These are phyloP conservation scores for Hippasteria phrygiana DNA, from an alignment of 53 echinoderm and acorn worm genomes.

Conservation along the genomic window DNA sequence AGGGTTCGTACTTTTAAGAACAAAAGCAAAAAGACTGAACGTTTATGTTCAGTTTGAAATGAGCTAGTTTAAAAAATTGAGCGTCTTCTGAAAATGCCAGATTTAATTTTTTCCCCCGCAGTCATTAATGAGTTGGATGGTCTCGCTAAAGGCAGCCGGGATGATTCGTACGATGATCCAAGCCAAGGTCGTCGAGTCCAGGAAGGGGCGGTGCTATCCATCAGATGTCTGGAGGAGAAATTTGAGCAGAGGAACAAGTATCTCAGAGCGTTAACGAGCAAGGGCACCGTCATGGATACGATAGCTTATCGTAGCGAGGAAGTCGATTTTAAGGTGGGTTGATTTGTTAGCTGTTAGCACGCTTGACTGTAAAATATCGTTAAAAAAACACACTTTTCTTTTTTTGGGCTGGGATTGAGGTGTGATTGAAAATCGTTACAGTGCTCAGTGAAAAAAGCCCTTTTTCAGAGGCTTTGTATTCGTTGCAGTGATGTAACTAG, in stretches of 20 bases:
- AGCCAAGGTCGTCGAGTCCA: constrained; percentile 69
- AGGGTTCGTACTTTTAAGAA: too few species aligned
- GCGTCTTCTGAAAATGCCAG: neutral
- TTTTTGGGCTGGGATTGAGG: too few species aligned
- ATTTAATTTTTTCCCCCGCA: constrained; percentile 6
- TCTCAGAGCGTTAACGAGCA: constrained; percentile 86
- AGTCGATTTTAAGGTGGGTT: constrained; percentile 80
- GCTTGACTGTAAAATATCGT: too few species aligned
- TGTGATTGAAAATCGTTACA: too few species aligned
- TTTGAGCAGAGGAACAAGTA: constrained; percentile 87
- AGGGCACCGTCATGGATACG: constrained; percentile 86
- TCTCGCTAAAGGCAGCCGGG: constrained; percentile 77
- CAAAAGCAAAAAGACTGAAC: too few species aligned
- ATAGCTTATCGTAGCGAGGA: constrained; percentile 96
- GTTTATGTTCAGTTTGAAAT: too few species aligned
- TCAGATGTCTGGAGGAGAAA: constrained; percentile 84
- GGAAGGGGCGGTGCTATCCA: constrained; percentile 70
- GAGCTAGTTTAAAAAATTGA: too few species aligned
- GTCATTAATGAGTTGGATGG: constrained; percentile 98
- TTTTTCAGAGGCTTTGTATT: too few species aligned
- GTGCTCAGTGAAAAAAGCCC: too few species aligned
- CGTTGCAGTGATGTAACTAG: too few species aligned
- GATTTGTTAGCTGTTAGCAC: neutral
- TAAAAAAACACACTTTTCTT: too few species aligned
- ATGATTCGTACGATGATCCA: constrained; percentile 62